Evolutionary conservation across 2,888 invertebrate genomes (phyloP).

Genomic region (Polymixis flavicincta): DNA sequence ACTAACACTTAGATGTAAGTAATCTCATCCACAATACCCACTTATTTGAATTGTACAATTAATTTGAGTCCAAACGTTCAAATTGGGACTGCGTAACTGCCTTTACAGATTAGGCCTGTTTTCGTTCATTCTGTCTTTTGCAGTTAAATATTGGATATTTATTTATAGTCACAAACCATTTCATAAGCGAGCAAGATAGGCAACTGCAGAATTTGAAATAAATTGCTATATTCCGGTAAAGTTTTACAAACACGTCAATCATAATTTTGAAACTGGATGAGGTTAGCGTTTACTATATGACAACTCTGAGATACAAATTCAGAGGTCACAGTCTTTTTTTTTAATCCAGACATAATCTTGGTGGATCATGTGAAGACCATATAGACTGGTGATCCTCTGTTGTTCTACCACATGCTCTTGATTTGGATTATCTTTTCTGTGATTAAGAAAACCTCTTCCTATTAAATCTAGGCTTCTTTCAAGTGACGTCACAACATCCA

Average conservation of each 20-base stretch:
- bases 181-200: not conserved
- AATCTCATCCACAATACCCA: not conserved
- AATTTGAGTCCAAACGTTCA: not conserved
- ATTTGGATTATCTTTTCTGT: not conserved
- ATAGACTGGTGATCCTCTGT: too few species aligned
- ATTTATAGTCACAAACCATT: not conserved
- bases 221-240: too few species aligned
- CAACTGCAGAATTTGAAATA: not conserved
- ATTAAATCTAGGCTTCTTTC: not conserved
- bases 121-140: not conserved
- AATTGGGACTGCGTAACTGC: not conserved
- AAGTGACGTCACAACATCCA: not conserved
- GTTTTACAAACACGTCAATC: too few species aligned
- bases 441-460: not conserved
- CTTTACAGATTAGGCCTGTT: not conserved
- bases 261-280: too few species aligned
- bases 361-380: too few species aligned
- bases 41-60: not conserved
- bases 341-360: too few species aligned
- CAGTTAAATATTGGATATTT: not conserved
- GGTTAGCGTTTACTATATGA: too few species aligned
- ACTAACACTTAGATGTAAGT: not conserved
- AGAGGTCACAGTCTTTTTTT: too few species aligned
- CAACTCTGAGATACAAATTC: too few species aligned
- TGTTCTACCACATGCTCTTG: not conserved